Base-by-base conservation (phyloP, 2,888 invertebrate genomes). In the Steinernema carpocapsae region DNA sequence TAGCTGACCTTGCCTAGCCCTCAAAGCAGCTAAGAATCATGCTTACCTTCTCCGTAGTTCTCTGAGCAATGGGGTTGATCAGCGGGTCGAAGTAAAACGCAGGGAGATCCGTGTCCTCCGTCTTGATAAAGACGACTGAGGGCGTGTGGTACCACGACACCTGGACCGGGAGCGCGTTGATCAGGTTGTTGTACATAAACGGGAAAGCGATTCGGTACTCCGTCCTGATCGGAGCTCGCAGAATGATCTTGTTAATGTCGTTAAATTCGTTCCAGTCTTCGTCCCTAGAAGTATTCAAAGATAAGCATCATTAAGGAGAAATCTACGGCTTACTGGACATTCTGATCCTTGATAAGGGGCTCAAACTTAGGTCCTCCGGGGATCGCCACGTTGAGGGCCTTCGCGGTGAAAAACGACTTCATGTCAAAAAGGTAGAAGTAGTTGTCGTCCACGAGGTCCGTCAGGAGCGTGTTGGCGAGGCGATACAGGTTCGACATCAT, bases 191-290 rank as follows among this genome's bases (percentile, higher is more conserved):
- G 90, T 97, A 99, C 83, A 99, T 90, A 89, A 97, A 99, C 0
- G 99, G 97, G 89, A 99, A 99, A 0, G 99, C 99, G 87, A 99
- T 99, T 82, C 99, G 92, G 88, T 99, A 99, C 89, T 99, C 99
- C 0, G 99, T 99, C 79, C 99, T 91, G 82, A 99, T 94, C 1
- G 97, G 97, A 88, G 99, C 97, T 10, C 99, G 91, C 83, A 99
- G 99, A 79, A 99, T 99, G 85, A 99, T 97, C 90, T 99, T 99
- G 89, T 99, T 99, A 83, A 99, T 99, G 88, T 99, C 99, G 90
- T 99, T 99, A 88, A 99, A 99, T 90, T 99, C 99, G 90, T 99
- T 99, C 99, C 99, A 99, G 88, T 99, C 99, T 90, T 99, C 99
- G 90, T 99, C 99, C 0, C 94, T 93, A 76, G 52, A 82, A n/a